phyloP scores from a whole-genome alignment of 2,888 invertebrate species.

The Apamea anceps region DNA sequence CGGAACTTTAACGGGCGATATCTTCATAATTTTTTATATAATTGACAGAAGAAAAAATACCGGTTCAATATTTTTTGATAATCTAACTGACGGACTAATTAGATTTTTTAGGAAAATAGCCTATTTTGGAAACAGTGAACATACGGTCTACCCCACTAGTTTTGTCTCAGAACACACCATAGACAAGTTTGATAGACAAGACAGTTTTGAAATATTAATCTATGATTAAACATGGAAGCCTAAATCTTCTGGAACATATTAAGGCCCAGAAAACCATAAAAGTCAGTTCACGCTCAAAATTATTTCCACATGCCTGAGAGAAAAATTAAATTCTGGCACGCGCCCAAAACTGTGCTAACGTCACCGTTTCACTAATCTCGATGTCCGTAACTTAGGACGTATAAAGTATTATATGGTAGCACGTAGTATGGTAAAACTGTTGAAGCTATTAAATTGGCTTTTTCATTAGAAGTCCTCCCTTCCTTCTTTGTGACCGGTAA shows the following conservation, averaged over 20 bases:
- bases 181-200: background rate
- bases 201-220: background rate
- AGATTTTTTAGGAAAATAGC: no score
- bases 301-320: slow-evolving; percentile 28
- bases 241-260: background rate
- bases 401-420: slow-evolving; percentile 7
- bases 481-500: no score
- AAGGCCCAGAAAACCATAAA: slow-evolving; percentile 31
- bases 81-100: no score
- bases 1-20: no score
- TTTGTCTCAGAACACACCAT: background rate
- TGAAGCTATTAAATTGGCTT: background rate
- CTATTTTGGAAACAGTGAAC: background rate
- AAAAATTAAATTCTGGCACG: slow-evolving; percentile 49
- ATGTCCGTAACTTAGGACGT: slow-evolving; percentile 38
- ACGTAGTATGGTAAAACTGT: background rate
- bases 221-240: background rate
- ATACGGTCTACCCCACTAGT: background rate
- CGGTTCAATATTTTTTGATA: no score
- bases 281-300: slow-evolving; percentile 31
- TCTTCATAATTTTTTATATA: no score
- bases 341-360: slow-evolving; percentile 44
- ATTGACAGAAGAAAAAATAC: no score
- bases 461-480: background rate
- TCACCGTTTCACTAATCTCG: slow-evolving; percentile 46